phyloP scores from a whole-genome alignment of 2,113 vertebrate genomes.

The Hyperopisus bebe region DNA sequence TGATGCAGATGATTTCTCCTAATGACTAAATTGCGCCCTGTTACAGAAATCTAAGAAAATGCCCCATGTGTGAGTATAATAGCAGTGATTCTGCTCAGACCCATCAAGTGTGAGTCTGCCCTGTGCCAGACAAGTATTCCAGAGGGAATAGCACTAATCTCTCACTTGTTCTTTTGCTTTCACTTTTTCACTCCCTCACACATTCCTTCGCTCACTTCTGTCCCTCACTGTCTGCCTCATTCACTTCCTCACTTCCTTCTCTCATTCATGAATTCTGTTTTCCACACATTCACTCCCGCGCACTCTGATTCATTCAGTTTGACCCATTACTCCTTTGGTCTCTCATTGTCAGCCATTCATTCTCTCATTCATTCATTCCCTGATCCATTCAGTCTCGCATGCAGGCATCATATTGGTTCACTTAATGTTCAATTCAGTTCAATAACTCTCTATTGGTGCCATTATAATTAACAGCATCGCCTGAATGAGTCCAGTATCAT shows the following conservation, averaged over 20 bases:
- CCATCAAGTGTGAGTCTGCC: background rate
- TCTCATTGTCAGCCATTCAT: background rate
- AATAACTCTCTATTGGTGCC: background rate
- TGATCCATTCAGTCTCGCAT: background rate
- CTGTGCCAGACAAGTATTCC: background rate
- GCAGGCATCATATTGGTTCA: background rate
- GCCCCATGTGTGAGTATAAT: background rate
- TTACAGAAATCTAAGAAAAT: background rate
- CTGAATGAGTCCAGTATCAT: background rate
- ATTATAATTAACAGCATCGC: background rate
- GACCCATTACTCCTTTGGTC: background rate
- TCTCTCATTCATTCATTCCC: background rate
- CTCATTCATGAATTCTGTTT: background rate
- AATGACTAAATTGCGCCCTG: background rate
- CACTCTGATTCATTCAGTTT: background rate
- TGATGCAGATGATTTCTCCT: background rate
- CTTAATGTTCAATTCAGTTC: background rate
- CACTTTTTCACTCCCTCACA: background rate
- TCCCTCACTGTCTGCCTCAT: background rate
- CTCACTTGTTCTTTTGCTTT: background rate
- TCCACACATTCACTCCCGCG: background rate
- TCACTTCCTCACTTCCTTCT: background rate
- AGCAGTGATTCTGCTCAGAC: background rate
- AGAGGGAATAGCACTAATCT: background rate
- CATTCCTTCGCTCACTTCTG: background rate